phyloP scores from a whole-genome alignment of 2,888 invertebrate species.

The Chymomyza procnemis region DNA sequence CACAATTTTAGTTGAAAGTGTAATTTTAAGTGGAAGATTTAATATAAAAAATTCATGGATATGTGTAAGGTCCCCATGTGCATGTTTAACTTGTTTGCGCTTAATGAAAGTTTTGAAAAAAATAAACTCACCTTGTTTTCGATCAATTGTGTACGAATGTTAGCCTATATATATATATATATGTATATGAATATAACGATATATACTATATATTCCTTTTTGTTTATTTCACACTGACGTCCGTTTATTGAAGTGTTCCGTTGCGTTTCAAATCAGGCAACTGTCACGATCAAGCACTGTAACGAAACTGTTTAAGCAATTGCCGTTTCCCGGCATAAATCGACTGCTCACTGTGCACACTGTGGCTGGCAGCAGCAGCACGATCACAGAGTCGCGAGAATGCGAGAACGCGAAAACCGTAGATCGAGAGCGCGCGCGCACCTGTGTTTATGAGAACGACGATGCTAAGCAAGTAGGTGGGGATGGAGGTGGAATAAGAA shows the following conservation, averaged over 20 bases:
- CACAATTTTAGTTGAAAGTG: neutral
- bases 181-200: neutral
- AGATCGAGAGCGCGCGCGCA: neutral
- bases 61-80: neutral
- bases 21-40: too few species aligned
- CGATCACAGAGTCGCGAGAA: conserved; percentile 14
- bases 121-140: conserved; percentile 59
- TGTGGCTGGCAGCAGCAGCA: neutral
- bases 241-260: neutral
- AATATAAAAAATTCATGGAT: too few species aligned
- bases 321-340: conserved; percentile 46
- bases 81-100: conserved; percentile 13
- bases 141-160: conserved; percentile 34
- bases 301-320: conserved; percentile 55
- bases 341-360: conserved; percentile 30
- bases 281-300: conserved; percentile 52
- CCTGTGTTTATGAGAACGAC: neutral
- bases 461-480: neutral
- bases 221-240: neutral
- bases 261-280: conserved; percentile 33
- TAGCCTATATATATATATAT: too few species aligned
- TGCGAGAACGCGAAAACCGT: too few species aligned
- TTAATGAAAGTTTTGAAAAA: conserved; percentile 27
- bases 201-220: conserved; percentile 27
- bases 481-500: neutral